phyloP scores from a whole-genome alignment of 1,140 invertebrate species.

The Drosophila willistoni region DNA sequence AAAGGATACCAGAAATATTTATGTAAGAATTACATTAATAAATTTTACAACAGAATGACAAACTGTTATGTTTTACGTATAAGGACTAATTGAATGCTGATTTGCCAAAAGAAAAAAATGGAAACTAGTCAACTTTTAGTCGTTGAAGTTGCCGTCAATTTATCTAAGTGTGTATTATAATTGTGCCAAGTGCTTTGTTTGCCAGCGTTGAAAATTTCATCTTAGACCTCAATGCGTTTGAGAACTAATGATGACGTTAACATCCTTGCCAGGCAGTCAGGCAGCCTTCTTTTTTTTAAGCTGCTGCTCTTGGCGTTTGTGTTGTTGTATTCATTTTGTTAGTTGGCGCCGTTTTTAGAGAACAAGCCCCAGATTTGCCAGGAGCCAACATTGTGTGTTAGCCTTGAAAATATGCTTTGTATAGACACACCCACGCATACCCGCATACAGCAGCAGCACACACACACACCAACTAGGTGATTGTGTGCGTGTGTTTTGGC shows the following conservation, averaged over 20 bases:
- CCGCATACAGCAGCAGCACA: neutral
- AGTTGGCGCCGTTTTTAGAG: constrained; percentile 59
- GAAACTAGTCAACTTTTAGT: no score
- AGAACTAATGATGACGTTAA: constrained; percentile 8
- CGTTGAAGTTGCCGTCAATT: no score
- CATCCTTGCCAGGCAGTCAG: constrained; percentile 6
- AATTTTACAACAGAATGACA: no score
- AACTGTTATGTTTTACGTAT: no score
- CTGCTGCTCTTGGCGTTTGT: constrained; percentile 19
- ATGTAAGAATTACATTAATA: no score
- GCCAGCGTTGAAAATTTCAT: neutral
- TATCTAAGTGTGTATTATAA: neutral
- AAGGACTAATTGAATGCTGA: no score
- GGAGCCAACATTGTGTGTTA: constrained; percentile 49
- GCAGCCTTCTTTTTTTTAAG: constrained; percentile 21
- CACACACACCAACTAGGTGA: constrained; percentile 37
- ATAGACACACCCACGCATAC: constrained; percentile 16
- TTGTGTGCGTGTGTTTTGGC: constrained; percentile 33
- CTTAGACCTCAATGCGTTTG: constrained; percentile 13
- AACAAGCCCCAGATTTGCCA: constrained; percentile 70
- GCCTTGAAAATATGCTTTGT: constrained; percentile 70
- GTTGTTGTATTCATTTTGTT: constrained; percentile 58
- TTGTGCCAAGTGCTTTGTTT: constrained; percentile 6
- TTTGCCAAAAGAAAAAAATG: no score
- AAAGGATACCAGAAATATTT: no score